phyloP scores from a whole-genome alignment of 2,797 vertebrate genomes.

The Lutra lutra region DNA sequence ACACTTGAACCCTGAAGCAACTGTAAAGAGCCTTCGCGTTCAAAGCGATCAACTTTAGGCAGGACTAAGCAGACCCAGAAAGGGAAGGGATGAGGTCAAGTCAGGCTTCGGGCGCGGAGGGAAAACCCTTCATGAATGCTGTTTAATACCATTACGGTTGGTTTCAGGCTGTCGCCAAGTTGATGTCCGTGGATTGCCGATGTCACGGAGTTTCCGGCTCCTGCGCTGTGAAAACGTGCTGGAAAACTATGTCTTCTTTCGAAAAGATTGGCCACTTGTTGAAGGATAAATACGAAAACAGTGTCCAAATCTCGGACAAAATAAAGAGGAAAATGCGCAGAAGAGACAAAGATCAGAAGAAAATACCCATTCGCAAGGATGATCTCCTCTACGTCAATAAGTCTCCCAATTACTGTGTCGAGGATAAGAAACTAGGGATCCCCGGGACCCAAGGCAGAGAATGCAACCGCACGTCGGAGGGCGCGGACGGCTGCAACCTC shows the following conservation, averaged over 20 bases:
- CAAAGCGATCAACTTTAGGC: not conserved
- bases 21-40: not conserved
- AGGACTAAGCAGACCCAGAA: not conserved
- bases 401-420: conserved; percentile 97
- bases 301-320: conserved; percentile 92
- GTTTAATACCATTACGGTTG: conserved; percentile 68
- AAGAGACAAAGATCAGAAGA: conserved; percentile 90
- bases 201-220: conserved; percentile 98
- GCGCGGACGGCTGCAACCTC: conserved; percentile 93
- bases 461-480: conserved; percentile 93
- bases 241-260: conserved; percentile 96
- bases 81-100: not conserved
- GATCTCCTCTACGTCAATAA: conserved; percentile 94
- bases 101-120: not conserved
- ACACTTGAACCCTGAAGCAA: not conserved
- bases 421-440: conserved; percentile 91
- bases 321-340: conserved; percentile 90
- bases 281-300: conserved; percentile 96
- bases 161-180: conserved; percentile 92
- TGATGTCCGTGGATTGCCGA: conserved; percentile 96
- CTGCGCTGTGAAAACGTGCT: conserved; percentile 98
- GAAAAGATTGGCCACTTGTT: conserved; percentile 92
- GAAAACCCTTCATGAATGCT: not conserved
- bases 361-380: conserved; percentile 87
- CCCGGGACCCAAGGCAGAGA: conserved; percentile 94